Percentiles rank a stretch among this genome's conserved stretches.
Evolutionary conservation across 92 coral and sea anemone species (phyloP).

Genomic region (Plumapathes pennacea): DNA sequence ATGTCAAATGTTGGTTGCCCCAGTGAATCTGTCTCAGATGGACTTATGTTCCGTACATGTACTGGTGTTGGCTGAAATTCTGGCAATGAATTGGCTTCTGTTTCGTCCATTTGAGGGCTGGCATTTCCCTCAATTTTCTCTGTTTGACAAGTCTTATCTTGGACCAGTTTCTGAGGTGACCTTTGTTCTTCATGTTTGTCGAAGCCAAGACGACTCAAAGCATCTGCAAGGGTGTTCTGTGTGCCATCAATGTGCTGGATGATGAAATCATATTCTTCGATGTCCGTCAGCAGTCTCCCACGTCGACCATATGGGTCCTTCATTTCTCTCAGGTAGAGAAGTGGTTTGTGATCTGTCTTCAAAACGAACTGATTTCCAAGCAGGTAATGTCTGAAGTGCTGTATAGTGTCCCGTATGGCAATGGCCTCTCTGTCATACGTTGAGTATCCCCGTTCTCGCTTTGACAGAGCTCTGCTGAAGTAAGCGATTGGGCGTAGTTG

Average conservation of each 20-base stretch:
- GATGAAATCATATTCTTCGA: conserved; percentile 20
- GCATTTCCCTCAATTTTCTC: no score
- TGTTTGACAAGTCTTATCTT: no score
- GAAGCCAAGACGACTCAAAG: conserved; percentile 19
- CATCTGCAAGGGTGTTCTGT: conserved; percentile 25
- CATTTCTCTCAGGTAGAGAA: conserved; percentile 13
- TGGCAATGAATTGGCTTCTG: no score
- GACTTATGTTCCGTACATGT: no score
- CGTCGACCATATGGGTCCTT: conserved; percentile 39
- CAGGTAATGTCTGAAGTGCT: conserved; percentile 16
- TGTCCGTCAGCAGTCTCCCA: conserved; percentile 26
- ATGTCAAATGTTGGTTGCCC: conserved; percentile 1
- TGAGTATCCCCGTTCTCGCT: conserved; percentile 42
- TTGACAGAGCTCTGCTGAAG: conserved; percentile 14
- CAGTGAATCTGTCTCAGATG: no score
- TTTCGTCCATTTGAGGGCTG: no score
- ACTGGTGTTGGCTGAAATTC: no score
- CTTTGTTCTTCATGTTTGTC: no score
- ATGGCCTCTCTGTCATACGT: conserved; percentile 36
- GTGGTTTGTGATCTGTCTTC: conserved; percentile 15
- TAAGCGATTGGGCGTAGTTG: conserved; percentile 4
- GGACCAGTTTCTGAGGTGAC: no score
- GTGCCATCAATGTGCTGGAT: conserved; percentile 37
- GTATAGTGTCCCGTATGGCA: conserved; percentile 28
- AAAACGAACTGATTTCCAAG: conserved; percentile 2